Evolutionary conservation across 2,888 invertebrate genomes (phyloP).

Genomic region (Prenolepis imparis): DNA sequence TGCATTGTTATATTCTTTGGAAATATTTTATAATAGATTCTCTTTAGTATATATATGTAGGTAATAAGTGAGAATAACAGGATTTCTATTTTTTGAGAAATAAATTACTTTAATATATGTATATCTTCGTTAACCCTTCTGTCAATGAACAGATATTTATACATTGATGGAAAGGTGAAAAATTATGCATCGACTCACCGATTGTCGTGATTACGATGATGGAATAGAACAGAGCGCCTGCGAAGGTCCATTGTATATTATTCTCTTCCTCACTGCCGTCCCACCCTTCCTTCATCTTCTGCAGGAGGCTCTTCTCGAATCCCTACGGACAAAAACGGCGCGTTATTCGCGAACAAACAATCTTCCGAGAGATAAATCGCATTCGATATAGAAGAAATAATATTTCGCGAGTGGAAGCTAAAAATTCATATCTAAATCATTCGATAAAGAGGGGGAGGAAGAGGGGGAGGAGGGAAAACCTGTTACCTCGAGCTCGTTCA

Average conservation of each 20-base stretch:
- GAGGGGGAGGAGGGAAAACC: background rate
- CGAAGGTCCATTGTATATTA: conserved; percentile 93
- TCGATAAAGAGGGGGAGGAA: background rate
- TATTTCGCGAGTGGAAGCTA: background rate
- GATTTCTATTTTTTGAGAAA: too few species aligned
- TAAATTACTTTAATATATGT: too few species aligned
- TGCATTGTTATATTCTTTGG: background rate
- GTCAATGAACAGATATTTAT: too few species aligned
- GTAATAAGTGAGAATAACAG: too few species aligned
- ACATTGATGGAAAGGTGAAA: too few species aligned
- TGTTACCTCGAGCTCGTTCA: conserved; percentile 86
- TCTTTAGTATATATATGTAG: too few species aligned
- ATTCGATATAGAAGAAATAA: background rate
- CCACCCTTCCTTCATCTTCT: conserved; percentile 96
- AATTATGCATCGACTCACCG: conserved; percentile 87
- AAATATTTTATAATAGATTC: background rate
- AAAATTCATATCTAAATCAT: background rate
- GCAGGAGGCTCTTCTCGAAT: conserved; percentile 91
- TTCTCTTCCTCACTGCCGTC: conserved; percentile 91
- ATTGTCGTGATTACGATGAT: conserved; percentile 98
- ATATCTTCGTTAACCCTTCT: too few species aligned
- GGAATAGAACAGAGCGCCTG: conserved; percentile 96
- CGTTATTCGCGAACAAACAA: conserved; percentile 12
- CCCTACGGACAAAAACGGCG: conserved; percentile 78
- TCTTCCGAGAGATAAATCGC: background rate